These are phyloP conservation scores for Metallyticus violacea DNA, from an alignment of 2,888 invertebrate genomes.

Conservation along the genomic window DNA sequence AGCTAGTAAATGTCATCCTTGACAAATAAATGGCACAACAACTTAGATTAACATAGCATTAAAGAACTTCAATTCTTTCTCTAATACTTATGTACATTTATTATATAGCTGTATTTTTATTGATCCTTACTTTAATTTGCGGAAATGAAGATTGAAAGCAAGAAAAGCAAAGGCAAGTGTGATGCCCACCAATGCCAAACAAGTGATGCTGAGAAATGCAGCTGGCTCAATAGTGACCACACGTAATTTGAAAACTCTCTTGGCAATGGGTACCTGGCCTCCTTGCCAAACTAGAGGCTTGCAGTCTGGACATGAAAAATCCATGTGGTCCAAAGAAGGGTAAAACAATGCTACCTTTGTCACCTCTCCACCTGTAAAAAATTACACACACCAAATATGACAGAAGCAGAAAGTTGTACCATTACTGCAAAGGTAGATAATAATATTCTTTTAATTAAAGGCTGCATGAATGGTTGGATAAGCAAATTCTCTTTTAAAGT, in stretches of 20 bases:
- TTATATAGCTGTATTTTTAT: no score
- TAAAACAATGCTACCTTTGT: constrained; percentile 68
- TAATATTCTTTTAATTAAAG: no score
- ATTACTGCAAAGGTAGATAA: no score
- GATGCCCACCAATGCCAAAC: constrained; percentile 72
- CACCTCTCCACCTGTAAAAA: constrained; percentile 61
- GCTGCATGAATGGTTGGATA: no score
- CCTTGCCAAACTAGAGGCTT: constrained; percentile 67
- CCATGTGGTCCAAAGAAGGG: constrained; percentile 58
- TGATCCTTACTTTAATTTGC: constrained; percentile 70
- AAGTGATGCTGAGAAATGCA: constrained; percentile 70
- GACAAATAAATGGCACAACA: no score
- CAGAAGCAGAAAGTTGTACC: no score
- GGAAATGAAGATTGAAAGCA: constrained; percentile 78
- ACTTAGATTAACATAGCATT: no score
- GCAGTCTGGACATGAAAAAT: constrained; percentile 70
- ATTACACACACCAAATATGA: no score
- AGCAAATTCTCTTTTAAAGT: no score
- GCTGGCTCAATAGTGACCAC: constrained; percentile 75
- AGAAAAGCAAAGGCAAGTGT: constrained; percentile 71
- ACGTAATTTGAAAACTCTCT: constrained; percentile 68
- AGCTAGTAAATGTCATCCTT: no score
- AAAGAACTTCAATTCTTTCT: no score
- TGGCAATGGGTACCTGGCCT: constrained; percentile 76
- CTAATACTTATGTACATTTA: no score